Evolutionary conservation across 2,113 vertebrate genomes (phyloP).

Genomic region (Furnarius figulus): DNA sequence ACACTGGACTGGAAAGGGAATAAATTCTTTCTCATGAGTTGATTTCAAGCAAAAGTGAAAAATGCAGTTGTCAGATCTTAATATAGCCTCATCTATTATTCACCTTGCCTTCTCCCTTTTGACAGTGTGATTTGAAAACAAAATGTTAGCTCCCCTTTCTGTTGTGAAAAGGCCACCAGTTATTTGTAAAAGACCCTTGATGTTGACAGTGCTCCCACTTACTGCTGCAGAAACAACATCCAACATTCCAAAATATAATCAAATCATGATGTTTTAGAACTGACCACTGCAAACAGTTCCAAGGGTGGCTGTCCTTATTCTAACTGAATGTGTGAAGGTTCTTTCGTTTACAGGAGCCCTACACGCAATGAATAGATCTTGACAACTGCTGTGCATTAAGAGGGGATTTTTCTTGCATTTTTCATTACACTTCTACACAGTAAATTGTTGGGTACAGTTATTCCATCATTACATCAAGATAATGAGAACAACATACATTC

Average conservation of each 20-base stretch:
- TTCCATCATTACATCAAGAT: background rate
- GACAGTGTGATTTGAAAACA: background rate
- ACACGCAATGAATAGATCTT: background rate
- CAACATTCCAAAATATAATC: background rate
- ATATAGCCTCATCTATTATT: background rate
- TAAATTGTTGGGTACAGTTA: background rate
- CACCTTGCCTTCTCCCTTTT: background rate
- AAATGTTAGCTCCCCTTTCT: background rate
- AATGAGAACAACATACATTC: background rate
- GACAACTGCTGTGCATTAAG: rapidly evolving
- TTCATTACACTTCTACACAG: background rate
- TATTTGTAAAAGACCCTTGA: background rate
- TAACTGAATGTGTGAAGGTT: background rate
- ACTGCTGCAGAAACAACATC: background rate
- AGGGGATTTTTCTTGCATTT: background rate
- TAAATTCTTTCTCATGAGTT: background rate
- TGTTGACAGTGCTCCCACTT: background rate
- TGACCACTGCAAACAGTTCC: background rate
- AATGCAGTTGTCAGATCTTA: background rate
- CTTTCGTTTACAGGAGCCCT: background rate
- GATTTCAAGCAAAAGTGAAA: background rate
- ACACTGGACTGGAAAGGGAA: background rate
- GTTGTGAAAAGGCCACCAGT: background rate
- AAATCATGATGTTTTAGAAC: background rate
- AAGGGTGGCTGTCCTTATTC: rapidly evolving